Evolutionary conservation across 1,140 invertebrate species (phyloP).

Genomic region (Philopotamus ludificatus): DNA sequence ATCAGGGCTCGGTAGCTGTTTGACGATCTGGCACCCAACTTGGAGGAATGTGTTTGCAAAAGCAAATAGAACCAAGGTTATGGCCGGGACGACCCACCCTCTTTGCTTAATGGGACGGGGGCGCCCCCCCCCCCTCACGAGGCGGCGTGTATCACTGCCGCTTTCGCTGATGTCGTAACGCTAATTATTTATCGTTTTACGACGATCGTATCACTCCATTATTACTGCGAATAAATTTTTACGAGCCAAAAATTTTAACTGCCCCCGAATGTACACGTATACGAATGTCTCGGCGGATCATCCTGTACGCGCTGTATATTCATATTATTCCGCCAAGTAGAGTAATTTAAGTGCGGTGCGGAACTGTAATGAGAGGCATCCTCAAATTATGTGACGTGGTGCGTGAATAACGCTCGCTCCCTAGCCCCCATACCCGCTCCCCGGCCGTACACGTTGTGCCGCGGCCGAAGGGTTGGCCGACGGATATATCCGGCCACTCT

Average conservation of each 20-base stretch:
- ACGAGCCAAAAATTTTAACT: no score
- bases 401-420: constrained; percentile 26
- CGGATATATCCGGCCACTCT: constrained; percentile 17
- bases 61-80: constrained; percentile 17
- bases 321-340: no score
- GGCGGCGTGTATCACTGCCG: no score
- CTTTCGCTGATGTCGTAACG: neutral
- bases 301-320: no score
- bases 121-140: no score
- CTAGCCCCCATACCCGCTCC: constrained; percentile 17
- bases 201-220: no score
- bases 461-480: neutral
- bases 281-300: no score
- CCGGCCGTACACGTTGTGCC: neutral
- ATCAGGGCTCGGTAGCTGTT: constrained; percentile 17
- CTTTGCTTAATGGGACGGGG: neutral
- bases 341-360: constrained; percentile 19
- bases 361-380: constrained; percentile 26
- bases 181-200: constrained; percentile 9
- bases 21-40: constrained; percentile 15
- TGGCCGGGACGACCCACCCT: neutral
- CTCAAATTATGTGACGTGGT: constrained; percentile 29
- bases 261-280: no score
- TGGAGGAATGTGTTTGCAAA: constrained; percentile 11
- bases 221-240: no score